Evolutionary conservation across 2,797 vertebrate species (phyloP).

Genomic region (Heliangelus exortis): DNA sequence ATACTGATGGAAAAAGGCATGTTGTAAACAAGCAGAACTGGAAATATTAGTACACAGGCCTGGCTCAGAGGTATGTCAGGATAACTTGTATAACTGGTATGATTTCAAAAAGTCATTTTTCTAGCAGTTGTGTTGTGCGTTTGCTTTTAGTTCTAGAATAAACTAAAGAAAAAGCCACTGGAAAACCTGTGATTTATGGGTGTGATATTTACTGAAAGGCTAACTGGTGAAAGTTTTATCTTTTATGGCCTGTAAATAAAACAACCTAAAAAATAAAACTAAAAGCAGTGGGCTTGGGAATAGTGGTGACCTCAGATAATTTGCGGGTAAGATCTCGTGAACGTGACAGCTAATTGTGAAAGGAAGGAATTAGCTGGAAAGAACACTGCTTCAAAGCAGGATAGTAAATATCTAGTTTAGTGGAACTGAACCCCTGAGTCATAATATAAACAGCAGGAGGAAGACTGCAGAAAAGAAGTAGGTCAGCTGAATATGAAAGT

Average conservation of each 20-base stretch:
- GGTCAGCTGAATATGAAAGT: background rate
- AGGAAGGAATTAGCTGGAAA: background rate
- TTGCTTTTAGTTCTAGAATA: background rate
- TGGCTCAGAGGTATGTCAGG: background rate
- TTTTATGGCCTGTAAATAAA: background rate
- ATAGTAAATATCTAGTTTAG: background rate
- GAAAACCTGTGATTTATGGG: background rate
- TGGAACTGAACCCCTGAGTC: background rate
- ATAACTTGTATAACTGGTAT: constrained; percentile 17
- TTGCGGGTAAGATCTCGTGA: background rate
- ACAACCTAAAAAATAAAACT: background rate
- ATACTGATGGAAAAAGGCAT: background rate
- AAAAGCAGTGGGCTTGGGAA: background rate
- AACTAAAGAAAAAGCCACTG: background rate
- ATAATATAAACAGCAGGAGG: background rate
- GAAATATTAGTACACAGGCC: constrained; percentile 33
- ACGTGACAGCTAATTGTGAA: background rate
- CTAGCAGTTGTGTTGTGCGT: background rate
- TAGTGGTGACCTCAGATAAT: background rate
- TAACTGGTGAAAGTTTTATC: background rate
- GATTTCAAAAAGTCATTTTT: background rate
- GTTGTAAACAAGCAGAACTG: constrained; percentile 48
- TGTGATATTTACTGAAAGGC: background rate
- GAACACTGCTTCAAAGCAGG: background rate
- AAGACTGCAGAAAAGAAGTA: background rate